Base-by-base conservation (phyloP, 2,113 vertebrate species). In the Colaptes auratus region DNA sequence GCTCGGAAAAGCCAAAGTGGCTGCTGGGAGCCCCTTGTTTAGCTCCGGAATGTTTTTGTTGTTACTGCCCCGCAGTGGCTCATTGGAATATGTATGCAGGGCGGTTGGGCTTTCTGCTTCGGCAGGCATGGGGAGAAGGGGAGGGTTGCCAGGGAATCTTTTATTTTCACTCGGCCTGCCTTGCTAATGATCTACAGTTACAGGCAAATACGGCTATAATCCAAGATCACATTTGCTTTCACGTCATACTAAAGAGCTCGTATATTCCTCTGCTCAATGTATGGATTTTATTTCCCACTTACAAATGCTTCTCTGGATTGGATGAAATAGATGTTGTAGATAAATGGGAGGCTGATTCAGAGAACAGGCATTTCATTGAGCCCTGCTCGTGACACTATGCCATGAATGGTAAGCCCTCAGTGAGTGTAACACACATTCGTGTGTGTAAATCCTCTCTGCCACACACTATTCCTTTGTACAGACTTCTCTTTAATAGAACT, bases 51-150 rank as follows among this genome's bases (percentile, higher is more conserved):
- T 97, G 94, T 95, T 97, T 96, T 97, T 97, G 96, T 96, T 97
- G 83, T 97, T 97, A 97, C 97, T 98, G 96, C 94, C 97, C 96
- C 93, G 27, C 90, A 95, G 96, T 97, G 96, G 95, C 92, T 95
- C 94, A 95, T 81, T 79, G 95, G 96, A 96, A 97, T 92, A 96
- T 95, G 92, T 97, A 90, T 97, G 92, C 85, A 83, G 80, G 67
- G 91, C 19, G 87, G 89, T 39, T 94, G 77, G 67, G 69, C 86
- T 84, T 89, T 80, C 91, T 95, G 80, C 82, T 83, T 91, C 83
- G 96, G 83, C 92, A 82, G 88, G 65, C 93, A 91, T 85, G 88
- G 63, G 90, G 59, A 88, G 86, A 89, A 88, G n/a, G 86, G 76
- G 73, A 88, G 64, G 73, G 78, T 93, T 79, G 95, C 93, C 92